Evolutionary conservation across 2,113 vertebrate species (phyloP), one percentile per base, ranked within the genome.

Genomic region (Lepus timidus): DNA sequence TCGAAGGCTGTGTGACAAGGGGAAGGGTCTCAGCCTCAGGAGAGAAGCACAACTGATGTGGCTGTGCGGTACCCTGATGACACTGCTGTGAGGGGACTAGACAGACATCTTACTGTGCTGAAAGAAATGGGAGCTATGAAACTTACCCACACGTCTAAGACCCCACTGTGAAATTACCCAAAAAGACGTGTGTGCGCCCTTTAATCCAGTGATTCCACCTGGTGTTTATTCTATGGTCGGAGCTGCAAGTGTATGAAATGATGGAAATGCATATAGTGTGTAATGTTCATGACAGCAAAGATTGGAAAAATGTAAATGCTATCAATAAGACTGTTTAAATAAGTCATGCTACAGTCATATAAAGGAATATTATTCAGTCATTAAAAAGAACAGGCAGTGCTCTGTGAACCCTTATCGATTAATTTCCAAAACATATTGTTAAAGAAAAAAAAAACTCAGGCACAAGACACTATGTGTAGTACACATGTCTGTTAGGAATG

Each of bases 31-130:
- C 29, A 4, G 44, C 10, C 39, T 65, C 23, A 9, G 23, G 11
- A 58, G 29, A 33, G 33, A 88, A 65, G 22, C 36, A 13, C 33
- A 67, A 22, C 6, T 39, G 62, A 8, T 36, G 36, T 14, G 11
- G 0, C 36, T 29, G 31, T 6, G 6, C 2, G 3, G 5, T 12
- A 11, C 62, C 5, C 49, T 55, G 12, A 10, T 13, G 14, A 3
- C 3, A 19, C 16, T 17, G 3, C 11, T 36, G 13, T 31, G 11
- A 27, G 33, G 22, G 70, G 19, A 4, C 16, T 20, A 16, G 78
- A 13, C 2, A 7, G 3, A 2, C 71, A 31, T 31, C 6, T 25
- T 20, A 23, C 52, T 70, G 52, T 13, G 11, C 39, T 25, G 9
- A 25, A 31, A 76, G 55, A 12, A 9, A 3, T n/a, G 20, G 49